Percentiles rank a stretch among this genome's conserved stretches.
Evolutionary conservation across 2,888 invertebrate genomes (phyloP).

Genomic region (Prionchulus punctatus): DNA sequence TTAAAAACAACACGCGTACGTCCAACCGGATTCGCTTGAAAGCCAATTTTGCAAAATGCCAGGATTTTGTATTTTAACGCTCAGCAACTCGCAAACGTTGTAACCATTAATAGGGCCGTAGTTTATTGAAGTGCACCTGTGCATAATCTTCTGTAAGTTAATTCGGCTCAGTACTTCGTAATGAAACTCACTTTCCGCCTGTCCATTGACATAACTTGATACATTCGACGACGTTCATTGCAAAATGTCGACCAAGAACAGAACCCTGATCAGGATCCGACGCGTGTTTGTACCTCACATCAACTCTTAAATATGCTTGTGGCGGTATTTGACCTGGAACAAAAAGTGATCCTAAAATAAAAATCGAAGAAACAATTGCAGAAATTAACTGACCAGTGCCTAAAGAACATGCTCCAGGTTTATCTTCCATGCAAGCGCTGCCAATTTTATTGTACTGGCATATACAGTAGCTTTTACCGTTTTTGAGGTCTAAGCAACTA

Average conservation of each 20-base stretch:
- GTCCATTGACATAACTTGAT: slow-evolving; percentile 1
- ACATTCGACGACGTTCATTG: neutral
- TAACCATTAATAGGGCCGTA: neutral
- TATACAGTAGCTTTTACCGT: neutral
- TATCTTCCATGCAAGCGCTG: neutral
- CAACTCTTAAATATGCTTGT: neutral
- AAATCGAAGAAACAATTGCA: neutral
- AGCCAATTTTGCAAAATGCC: neutral
- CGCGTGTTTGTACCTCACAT: neutral
- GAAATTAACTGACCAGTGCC: neutral
- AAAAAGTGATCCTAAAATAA: neutral
- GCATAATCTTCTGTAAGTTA: too few species aligned
- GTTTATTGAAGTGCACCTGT: neutral
- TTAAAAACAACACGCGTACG: neutral
- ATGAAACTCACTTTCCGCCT: too few species aligned
- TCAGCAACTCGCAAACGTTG: neutral
- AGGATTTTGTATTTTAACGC: neutral
- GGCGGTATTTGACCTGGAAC: neutral
- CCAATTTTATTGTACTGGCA: neutral
- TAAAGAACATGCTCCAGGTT: neutral
- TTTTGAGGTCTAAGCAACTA: neutral
- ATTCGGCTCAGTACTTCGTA: too few species aligned
- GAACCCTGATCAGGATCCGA: neutral
- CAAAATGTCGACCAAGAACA: neutral
- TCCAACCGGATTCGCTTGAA: neutral